Evolutionary conservation across 2,113 vertebrate genomes (phyloP).

Genomic region (Geococcyx californianus): DNA sequence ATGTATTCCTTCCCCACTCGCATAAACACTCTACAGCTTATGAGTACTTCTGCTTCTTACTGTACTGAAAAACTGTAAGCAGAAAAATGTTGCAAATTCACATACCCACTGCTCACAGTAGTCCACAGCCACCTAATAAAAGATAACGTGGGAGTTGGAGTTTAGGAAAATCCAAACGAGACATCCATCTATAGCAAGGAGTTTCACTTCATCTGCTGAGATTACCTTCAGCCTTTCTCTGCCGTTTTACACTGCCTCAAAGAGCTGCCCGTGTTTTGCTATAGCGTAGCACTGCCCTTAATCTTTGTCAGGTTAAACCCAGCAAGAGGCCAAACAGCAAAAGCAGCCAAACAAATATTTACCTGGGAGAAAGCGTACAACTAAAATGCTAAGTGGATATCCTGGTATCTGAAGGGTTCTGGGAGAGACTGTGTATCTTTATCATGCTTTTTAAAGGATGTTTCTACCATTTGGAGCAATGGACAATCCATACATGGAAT

Average conservation of each 20-base stretch:
- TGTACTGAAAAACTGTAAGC: slow-evolving; percentile 8
- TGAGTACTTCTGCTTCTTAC: slow-evolving; percentile 8
- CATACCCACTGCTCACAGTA: neutral
- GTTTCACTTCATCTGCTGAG: neutral
- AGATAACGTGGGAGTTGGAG: neutral
- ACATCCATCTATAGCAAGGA: neutral
- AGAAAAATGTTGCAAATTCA: neutral
- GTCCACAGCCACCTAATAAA: neutral
- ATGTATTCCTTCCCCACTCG: slow-evolving; percentile 1
- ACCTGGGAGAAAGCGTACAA: neutral
- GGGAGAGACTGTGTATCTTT: neutral
- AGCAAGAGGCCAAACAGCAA: neutral
- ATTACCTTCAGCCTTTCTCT: neutral
- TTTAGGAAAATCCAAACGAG: slow-evolving; percentile 30
- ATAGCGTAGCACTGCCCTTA: neutral
- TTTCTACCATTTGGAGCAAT: neutral
- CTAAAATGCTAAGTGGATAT: neutral
- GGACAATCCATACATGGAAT: neutral
- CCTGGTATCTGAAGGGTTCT: neutral
- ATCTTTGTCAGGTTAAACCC: neutral
- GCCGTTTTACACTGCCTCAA: neutral
- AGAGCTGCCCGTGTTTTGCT: neutral
- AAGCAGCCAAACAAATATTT: neutral
- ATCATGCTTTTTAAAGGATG: neutral
- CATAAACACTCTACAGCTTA: slow-evolving; percentile 15